phyloP scores from a whole-genome alignment of 2,888 invertebrate genomes.

The Oscheius sp. region DNA sequence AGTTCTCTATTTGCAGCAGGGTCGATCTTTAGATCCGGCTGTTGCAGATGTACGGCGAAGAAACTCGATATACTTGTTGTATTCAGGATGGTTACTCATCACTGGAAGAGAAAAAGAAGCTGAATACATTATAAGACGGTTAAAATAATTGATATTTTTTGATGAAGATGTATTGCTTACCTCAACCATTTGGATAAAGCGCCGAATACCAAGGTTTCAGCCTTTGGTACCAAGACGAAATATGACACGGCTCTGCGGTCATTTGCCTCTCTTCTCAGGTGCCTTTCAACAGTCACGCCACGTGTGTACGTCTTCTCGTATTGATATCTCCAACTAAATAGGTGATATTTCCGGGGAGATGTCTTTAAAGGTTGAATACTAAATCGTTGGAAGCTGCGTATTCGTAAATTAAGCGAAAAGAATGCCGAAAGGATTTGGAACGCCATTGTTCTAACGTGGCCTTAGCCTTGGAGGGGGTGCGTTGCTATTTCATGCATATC shows the following conservation, averaged over 20 bases:
- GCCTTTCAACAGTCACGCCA: slow-evolving; percentile 40
- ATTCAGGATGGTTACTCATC: background rate
- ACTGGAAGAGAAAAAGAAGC: background rate
- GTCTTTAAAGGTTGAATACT: background rate
- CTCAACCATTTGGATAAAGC: background rate
- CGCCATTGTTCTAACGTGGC: slow-evolving; percentile 28
- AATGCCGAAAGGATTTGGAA: slow-evolving; percentile 23
- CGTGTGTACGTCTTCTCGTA: slow-evolving; percentile 12
- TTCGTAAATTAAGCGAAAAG: slow-evolving; percentile 12
- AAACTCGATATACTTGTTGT: background rate
- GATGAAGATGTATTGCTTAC: background rate
- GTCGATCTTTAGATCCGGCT: no score
- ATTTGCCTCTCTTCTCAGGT: slow-evolving; percentile 20
- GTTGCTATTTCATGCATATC: slow-evolving; percentile 38
- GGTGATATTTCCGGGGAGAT: background rate
- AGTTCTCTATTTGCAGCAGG: no score
- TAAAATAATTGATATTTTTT: background rate
- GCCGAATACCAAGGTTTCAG: background rate
- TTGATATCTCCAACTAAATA: background rate
- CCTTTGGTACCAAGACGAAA: slow-evolving; percentile 20
- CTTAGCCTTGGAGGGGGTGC: slow-evolving; percentile 21
- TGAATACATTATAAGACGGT: background rate
- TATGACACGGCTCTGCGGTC: slow-evolving; percentile 25
- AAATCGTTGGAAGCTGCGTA: background rate
- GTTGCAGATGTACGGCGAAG: slow-evolving; percentile 1